Evolutionary conservation across 2,797 vertebrate species (phyloP), one percentile per base, ranked within the genome.

Genomic region (Oreonectes daqikongensis): DNA sequence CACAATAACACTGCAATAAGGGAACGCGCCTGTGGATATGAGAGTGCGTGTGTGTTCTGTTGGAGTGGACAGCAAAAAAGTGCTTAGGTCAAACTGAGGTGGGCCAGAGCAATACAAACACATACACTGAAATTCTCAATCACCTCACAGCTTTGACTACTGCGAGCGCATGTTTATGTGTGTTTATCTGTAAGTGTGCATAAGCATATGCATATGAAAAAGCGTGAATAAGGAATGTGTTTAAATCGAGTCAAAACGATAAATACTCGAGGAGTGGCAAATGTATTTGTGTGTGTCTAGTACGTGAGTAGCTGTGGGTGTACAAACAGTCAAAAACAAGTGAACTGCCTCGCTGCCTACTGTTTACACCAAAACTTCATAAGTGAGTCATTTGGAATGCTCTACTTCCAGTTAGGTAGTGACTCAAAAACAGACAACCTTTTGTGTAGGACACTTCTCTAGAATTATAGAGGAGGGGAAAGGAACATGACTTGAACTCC

Each of bases 1-100:
- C 64, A 75, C 80, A 81, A 81, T 84, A 81, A 85, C 73, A 78
- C 53, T 70, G 61, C 42, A 20, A n/a, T 85, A 76, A 82, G 77
- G 69, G 60, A 82, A 67, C 69, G 32, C 6, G 4, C 55, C 40
- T 38, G 52, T 66, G 50, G 72, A 46, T 28, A 73, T 22, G 22
- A 68, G 52, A 15, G 50, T 65, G 57, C n/a, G n/a, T 60, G 59
- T 69, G 46, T 26, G 22, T 40, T 9, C 77, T 70, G 57, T 42
- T 84, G 72, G 18, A 78, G 64, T 28, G 46, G 59, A 69, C 61
- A 3, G 38, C 65, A 78, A 44, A 67, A 80, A 79, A 77, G 63
- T 75, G 40, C 66, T 77, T 5, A 9, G 67, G 53, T 81, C 44
- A 20, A 77, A 63, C 14, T 83, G 67, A 78, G 65, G 60, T 53